Percentiles rank a stretch among this genome's conserved stretches.
phyloP scores from a whole-genome alignment of 2,888 invertebrate genomes.

The Diabrotica balteata region DNA sequence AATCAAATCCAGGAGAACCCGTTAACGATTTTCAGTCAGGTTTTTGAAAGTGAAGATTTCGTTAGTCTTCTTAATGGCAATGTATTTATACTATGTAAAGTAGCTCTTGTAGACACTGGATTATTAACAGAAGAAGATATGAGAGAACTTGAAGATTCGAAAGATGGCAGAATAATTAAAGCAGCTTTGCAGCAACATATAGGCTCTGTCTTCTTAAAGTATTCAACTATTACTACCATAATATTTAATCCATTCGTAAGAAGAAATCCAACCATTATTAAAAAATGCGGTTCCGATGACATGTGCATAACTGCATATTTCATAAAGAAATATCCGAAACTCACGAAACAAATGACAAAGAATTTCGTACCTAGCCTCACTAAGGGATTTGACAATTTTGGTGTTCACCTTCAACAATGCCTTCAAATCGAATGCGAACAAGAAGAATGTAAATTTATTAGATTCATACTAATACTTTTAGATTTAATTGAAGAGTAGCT shows the following conservation, averaged over 20 bases:
- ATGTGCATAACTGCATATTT: slow-evolving; percentile 18
- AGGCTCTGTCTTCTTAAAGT: not conserved
- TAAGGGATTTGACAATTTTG: slow-evolving; percentile 1
- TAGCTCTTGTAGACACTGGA: too few relatives aligned
- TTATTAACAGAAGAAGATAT: not conserved
- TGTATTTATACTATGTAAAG: not conserved
- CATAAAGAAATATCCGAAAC: slow-evolving; percentile 8
- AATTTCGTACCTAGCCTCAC: slow-evolving; percentile 12
- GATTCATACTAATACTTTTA: not conserved
- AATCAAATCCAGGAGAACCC: not conserved
- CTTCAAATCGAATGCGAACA: slow-evolving; percentile 7
- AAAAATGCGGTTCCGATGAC: slow-evolving; percentile 10
- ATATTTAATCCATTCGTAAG: slow-evolving; percentile 25
- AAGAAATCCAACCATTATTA: slow-evolving; percentile 11
- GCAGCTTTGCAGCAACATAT: slow-evolving; percentile 7
- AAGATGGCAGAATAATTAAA: slow-evolving; percentile 20
- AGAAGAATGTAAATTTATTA: slow-evolving; percentile 27
- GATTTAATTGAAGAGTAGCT: too few relatives aligned
- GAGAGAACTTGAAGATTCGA: slow-evolving; percentile 5
- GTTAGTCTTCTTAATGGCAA: not conserved
- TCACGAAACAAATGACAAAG: slow-evolving; percentile 1
- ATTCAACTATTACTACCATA: not conserved
- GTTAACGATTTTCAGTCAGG: not conserved
- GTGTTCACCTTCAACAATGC: slow-evolving; percentile 7
- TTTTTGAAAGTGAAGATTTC: not conserved